Conservation (phyloP, 2,113 vertebrate genomes). For the Aspidoscelis tigris region DNA sequence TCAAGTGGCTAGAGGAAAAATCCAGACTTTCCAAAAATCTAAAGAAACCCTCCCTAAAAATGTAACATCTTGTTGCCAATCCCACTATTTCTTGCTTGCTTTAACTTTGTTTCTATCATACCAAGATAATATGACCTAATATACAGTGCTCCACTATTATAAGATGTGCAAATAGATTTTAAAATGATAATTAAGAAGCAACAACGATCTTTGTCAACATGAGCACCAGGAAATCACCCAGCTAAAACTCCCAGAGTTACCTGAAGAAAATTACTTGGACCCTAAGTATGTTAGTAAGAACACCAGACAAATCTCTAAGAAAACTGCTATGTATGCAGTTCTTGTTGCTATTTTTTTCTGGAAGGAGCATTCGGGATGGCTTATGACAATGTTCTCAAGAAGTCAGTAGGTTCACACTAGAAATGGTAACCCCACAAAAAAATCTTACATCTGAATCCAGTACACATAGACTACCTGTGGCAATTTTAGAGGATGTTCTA, state of each 20-base stretch:
- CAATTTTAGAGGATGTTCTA: not conserved
- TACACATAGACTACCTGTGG: not conserved
- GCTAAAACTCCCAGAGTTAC: no score
- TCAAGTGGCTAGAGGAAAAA: no score
- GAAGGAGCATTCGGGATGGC: no score
- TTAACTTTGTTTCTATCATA: not conserved
- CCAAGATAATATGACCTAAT: not conserved
- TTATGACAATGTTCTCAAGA: no score
- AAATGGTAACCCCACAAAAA: no score
- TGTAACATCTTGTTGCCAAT: not conserved
- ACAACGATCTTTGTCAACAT: not conserved
- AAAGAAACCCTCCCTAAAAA: not conserved
- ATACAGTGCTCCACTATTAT: not conserved
- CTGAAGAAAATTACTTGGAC: not conserved
- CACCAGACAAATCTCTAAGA: no score
- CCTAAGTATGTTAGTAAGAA: no score
- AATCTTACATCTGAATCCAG: no score
- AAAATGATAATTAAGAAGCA: not conserved
- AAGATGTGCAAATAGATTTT: not conserved
- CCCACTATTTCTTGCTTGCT: not conserved
- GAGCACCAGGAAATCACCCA: no score
- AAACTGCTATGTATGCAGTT: no score
- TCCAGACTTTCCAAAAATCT: not conserved
- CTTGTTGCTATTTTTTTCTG: no score
- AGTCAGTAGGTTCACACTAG: no score